phyloP scores from a whole-genome alignment of 2,113 vertebrate species.

The Peromyscus maniculatus region DNA sequence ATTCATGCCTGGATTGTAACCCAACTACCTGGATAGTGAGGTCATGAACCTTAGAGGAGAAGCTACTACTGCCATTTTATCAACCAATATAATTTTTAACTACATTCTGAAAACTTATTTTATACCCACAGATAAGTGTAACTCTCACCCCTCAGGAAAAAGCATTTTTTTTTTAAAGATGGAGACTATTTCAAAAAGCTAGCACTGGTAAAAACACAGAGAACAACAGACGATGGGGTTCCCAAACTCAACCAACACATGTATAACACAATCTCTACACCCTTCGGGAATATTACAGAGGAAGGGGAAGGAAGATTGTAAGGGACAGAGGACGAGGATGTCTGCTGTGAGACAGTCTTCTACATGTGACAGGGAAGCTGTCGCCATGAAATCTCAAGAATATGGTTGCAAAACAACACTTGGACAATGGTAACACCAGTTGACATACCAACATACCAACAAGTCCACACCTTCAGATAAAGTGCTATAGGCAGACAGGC shows the following conservation, averaged over 20 bases:
- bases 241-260: background rate
- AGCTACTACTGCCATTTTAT: background rate
- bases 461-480: background rate
- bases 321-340: background rate
- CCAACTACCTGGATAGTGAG: too few species aligned
- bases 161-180: background rate
- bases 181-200: too few species aligned
- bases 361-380: background rate
- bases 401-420: background rate
- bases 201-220: too few species aligned
- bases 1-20: background rate
- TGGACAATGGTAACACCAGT: background rate
- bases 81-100: background rate
- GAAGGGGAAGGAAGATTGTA: background rate
- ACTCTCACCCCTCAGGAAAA: background rate
- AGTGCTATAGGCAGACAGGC: background rate
- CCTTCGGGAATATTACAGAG: background rate
- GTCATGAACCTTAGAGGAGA: background rate
- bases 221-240: background rate
- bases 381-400: background rate
- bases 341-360: background rate
- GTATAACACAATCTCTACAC: background rate
- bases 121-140: background rate
- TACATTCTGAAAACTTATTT: background rate
- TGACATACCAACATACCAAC: too few species aligned